These are phyloP conservation scores for Oxytorus armatus DNA, from an alignment of 2,888 invertebrate species.

Conservation along the genomic window DNA sequence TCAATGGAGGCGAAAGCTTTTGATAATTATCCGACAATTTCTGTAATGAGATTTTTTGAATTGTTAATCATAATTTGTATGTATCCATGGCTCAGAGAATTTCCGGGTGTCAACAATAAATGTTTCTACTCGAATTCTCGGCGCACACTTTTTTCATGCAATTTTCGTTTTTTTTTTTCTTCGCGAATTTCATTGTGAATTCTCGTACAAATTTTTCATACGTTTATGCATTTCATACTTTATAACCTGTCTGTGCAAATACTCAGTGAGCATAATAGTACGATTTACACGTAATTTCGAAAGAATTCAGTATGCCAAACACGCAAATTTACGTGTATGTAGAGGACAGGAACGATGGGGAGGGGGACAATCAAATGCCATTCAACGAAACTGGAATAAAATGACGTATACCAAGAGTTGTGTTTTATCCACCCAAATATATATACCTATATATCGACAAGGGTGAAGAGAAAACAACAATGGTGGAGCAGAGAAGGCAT, in stretches of 20 bases:
- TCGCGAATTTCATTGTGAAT: not conserved
- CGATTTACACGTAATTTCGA: conserved; percentile 28
- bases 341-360: conserved; percentile 8
- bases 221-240: not conserved
- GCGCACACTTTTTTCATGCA: not conserved
- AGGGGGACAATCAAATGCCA: conserved; percentile 58
- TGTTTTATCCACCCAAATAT: conserved; percentile 26
- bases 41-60: no score
- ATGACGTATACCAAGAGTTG: conserved; percentile 15
- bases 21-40: no score
- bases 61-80: no score
- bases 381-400: conserved; percentile 61
- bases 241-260: not conserved
- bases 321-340: conserved; percentile 5
- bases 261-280: conserved; percentile 31
- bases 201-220: not conserved
- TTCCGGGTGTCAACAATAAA: no score
- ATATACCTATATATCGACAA: no score
- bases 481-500: conserved; percentile 21
- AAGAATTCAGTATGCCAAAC: conserved; percentile 49
- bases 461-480: conserved; percentile 22
- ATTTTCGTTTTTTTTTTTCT: not conserved
- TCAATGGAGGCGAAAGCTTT: no score
- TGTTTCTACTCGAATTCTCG: no score
- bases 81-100: no score